Base-by-base conservation (phyloP, 2,113 vertebrate genomes). In the Leucopsar rothschildi region DNA sequence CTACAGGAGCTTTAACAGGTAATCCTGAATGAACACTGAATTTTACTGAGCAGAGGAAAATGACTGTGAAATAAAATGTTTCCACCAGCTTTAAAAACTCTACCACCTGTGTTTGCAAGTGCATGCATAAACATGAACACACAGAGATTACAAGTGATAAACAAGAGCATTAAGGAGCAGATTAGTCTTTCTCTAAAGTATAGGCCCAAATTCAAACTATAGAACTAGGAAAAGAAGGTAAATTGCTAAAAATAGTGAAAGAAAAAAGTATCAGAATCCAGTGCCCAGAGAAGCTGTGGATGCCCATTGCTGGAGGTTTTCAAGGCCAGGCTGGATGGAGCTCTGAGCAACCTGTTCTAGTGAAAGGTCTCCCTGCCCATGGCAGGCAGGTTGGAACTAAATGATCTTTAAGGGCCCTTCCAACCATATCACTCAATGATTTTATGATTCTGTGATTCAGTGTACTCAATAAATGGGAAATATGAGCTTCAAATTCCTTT, bases 1-100 rank as follows among this genome's bases (percentile, higher is more conserved):
- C 50, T 99, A 98, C 96, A 99, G 98, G 92, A 99, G 99, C 96
- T 99, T 99, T 96, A 99, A 99, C 98, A 99, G 99, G 99, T 99
- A 98, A 97, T 72, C 90, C 45, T 35, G 15, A 87, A 60, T 12
- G 28, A 47, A 57, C 13, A 13, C 4, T 15, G 7, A 50, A 61
- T 71, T 90, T 72, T 60, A 64, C 33, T 21, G 53, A 23, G 13
- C 39, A 68, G 39, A 68, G 42, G 59, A 80, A 55, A 69, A 64
- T 19, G 6, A 47, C 42, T 20, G 5, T 28, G 47, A 47, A 80
- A 84, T 47, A 9, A 55, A 52, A 55, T 3, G 2, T 65, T 65
- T 78, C 50, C 24, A 72, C 12, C 37, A 57, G 19, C 12, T 44
- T 63, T n/a, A 56, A 75, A 68, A 47, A 22, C 1, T 10, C 25